Percentiles rank a stretch among this genome's conserved stretches.
Evolutionary conservation across 1,140 invertebrate genomes (phyloP).

Genomic region (Musca domestica): DNA sequence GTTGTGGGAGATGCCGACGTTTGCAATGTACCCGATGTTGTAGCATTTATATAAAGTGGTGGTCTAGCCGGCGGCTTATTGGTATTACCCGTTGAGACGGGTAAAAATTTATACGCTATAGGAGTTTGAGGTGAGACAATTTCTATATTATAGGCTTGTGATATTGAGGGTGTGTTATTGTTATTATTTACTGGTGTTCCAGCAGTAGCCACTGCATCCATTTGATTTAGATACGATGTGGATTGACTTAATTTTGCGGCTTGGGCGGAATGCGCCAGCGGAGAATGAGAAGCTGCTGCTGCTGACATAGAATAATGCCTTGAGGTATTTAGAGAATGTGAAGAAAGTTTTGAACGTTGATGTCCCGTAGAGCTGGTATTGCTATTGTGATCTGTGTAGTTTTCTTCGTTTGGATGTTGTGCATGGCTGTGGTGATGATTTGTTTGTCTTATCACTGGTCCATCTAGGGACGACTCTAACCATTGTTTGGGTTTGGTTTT

Average conservation of each 20-base stretch:
- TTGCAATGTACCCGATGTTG: slow-evolving; percentile 25
- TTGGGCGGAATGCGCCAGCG: slow-evolving; percentile 30
- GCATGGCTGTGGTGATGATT: background rate
- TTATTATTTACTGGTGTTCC: background rate
- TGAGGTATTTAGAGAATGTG: slow-evolving; percentile 41
- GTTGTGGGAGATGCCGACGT: slow-evolving; percentile 35
- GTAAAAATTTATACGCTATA: slow-evolving; percentile 2
- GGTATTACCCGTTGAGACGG: slow-evolving; percentile 25
- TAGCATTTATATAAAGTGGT: slow-evolving; percentile 29
- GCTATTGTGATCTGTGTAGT: background rate
- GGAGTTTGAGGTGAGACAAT: slow-evolving; percentile 40
- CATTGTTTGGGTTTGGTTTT: slow-evolving; percentile 55
- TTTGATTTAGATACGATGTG: slow-evolving; percentile 48
- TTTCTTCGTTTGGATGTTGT: background rate
- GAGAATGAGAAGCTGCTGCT: background rate
- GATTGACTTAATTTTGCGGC: slow-evolving; percentile 46
- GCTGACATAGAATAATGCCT: slow-evolving; percentile 48
- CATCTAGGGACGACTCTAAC: slow-evolving; percentile 57
- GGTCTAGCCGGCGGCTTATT: slow-evolving; percentile 52
- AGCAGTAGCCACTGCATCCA: slow-evolving; percentile 30
- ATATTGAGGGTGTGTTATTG: slow-evolving; percentile 30
- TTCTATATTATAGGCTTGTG: slow-evolving; percentile 44
- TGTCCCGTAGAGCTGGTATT: background rate
- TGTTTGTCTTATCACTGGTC: slow-evolving; percentile 44
- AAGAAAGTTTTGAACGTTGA: slow-evolving; percentile 36